phyloP scores from a whole-genome alignment of 2,888 invertebrate species.

The Micoletzkya japonica region DNA sequence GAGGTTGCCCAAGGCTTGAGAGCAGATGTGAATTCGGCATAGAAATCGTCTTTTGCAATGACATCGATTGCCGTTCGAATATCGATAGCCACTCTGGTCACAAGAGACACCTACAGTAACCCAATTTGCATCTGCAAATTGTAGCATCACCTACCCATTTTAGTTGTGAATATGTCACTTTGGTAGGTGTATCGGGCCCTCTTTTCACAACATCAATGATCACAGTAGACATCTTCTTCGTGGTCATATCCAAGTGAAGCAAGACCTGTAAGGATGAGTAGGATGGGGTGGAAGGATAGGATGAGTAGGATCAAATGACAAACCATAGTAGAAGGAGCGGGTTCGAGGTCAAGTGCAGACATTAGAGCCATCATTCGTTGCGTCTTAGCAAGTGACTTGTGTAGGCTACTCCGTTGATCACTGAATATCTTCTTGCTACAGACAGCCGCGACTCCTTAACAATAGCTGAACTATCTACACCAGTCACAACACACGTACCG shows the following conservation, averaged over 20 bases:
- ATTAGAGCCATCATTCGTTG: conserved; percentile 40
- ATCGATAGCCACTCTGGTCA: conserved; percentile 24
- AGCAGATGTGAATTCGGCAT: conserved; percentile 40
- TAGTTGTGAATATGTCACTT: conserved; percentile 24
- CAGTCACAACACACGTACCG: conserved; percentile 24
- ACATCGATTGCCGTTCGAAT: conserved; percentile 25
- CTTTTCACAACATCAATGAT: conserved; percentile 39
- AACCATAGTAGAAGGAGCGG: conserved; percentile 41
- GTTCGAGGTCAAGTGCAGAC: conserved; percentile 36
- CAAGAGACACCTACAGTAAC: conserved; percentile 12
- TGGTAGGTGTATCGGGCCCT: conserved; percentile 35
- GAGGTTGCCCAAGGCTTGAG: conserved; percentile 40
- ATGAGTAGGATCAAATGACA: background rate
- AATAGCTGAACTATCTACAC: background rate
- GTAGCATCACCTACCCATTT: conserved; percentile 20
- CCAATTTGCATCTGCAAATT: background rate
- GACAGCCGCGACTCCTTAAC: conserved; percentile 43
- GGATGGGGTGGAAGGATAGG: background rate
- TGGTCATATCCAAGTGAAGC: conserved; percentile 42
- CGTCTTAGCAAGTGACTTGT: conserved; percentile 37
- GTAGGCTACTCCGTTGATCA: conserved; percentile 35
- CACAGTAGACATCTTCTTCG: conserved; percentile 34
- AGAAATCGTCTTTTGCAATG: conserved; percentile 36
- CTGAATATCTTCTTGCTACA: conserved; percentile 37
- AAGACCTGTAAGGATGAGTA: conserved; percentile 33